phyloP scores from a whole-genome alignment of 2,888 invertebrate genomes.

The Caenorhabditis afra region DNA sequence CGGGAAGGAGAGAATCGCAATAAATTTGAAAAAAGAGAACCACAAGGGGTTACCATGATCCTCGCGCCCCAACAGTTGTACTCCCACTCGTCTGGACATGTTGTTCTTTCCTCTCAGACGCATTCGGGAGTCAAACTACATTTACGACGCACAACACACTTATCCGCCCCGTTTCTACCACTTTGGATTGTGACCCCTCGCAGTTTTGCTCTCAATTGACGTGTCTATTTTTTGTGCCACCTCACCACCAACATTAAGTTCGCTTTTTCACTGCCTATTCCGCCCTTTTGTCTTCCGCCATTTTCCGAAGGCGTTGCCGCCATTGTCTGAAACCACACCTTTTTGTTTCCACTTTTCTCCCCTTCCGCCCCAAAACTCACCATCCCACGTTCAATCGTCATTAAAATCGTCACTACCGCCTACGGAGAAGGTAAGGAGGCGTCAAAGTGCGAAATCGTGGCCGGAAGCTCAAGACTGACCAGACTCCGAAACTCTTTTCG shows the following conservation, averaged over 20 bases:
- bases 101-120: constrained; percentile 10
- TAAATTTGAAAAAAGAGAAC: constrained; percentile 35
- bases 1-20: constrained; percentile 14
- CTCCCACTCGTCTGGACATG: constrained; percentile 12
- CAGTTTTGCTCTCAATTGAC: constrained; percentile 33
- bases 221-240: constrained; percentile 52
- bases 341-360: constrained; percentile 14
- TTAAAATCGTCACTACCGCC: constrained; percentile 28
- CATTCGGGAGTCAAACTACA: constrained; percentile 16
- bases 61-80: constrained; percentile 12
- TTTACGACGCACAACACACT: background rate
- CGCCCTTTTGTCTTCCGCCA: constrained; percentile 49
- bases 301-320: constrained; percentile 24
- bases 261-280: constrained; percentile 31
- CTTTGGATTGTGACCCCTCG: constrained; percentile 23
- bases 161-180: constrained; percentile 12
- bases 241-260: constrained; percentile 57
- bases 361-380: background rate
- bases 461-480: constrained; percentile 18
- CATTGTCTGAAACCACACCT: constrained; percentile 42
- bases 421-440: too few species aligned
- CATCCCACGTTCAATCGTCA: constrained; percentile 28
- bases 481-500: constrained; percentile 35
- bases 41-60: constrained; percentile 31
- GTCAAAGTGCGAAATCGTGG: too few species aligned